Evolutionary conservation across 2,797 vertebrate species (phyloP), one percentile per base, ranked within the genome.

Genomic region (Tarsius wallacei): DNA sequence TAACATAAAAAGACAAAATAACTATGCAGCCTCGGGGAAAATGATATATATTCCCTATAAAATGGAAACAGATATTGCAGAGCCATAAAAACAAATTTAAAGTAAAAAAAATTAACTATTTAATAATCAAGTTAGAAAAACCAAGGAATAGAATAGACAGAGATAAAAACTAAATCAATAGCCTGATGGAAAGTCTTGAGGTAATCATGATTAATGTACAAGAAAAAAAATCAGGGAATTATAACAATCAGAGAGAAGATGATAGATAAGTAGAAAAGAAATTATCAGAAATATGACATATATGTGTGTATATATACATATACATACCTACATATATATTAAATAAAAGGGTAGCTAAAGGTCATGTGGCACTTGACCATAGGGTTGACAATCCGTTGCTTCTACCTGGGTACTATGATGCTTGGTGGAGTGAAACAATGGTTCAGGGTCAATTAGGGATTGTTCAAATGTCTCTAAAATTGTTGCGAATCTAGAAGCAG

Each of bases 51-150:
- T 10, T 42, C 8, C 21, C 55, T 31, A 4, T 21, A 36, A 61
- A 9, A 61, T n/a, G 3, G 55, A 42, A 61, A 68, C 68, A 53
- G 33, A 76, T 81, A 53, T 11, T n/a, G 9, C 10, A 51, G 15
- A 80, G 13, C 28, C 24, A 57, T 22, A 55, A 51, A 85, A 94
- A 89, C 49, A 78, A 77, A 55, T 0, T 33, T 42, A 24, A 92
- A 87, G 73, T 26, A 5, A 66, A 51, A 78, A 78, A 42, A 24
- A 63, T 10, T 84, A 78, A 31, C 2, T 19, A 76, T 81, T 85
- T 88, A 88, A 74, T 22, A 47, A 81, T 51, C 4, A 96, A 73
- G 4, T 22, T 51, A 73, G 19, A 59, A 47, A 95, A 84, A 78
- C 2, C 33, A 71, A 61, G 33, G 16, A 71, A 51, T n/a, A 74